phyloP scores from a whole-genome alignment of 1,140 invertebrate species.

The Brachionus calyciflorus region DNA sequence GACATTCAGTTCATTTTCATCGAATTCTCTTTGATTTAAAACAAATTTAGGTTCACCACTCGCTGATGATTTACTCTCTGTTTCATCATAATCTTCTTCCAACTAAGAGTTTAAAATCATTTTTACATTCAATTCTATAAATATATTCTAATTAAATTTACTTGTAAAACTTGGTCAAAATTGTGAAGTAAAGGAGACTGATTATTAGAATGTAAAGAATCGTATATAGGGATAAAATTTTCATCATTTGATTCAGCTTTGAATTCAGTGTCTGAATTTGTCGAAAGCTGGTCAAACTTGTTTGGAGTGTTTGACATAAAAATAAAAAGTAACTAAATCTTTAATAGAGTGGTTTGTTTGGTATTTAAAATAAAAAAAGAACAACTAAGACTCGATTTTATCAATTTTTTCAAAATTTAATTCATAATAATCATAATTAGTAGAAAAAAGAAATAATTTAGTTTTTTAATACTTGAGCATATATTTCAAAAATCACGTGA shows the following conservation, averaged over 20 bases:
- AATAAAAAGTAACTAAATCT: no score
- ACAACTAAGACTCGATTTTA: no score
- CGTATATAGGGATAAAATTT: neutral
- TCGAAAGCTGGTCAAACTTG: conserved; percentile 18
- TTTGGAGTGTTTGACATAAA: conserved; percentile 12
- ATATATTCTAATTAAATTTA: neutral
- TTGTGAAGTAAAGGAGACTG: conserved; percentile 10
- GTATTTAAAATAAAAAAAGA: no score
- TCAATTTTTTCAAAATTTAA: no score
- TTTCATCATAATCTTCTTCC: neutral
- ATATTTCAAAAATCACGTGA: no score
- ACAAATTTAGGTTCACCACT: neutral
- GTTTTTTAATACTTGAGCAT: no score
- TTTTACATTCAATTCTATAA: neutral
- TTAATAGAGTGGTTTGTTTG: no score
- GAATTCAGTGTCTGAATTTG: neutral
- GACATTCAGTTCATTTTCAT: neutral
- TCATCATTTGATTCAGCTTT: conserved; percentile 20
- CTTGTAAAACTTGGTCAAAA: neutral
- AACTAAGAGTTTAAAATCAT: neutral
- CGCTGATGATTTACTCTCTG: neutral
- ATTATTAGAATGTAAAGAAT: neutral
- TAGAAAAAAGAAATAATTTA: no score
- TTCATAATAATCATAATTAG: no score
- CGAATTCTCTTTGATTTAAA: conserved; percentile 10